Evolutionary conservation across 2,888 invertebrate species (phyloP), one percentile per base, ranked within the genome.

Genomic region (Macrophya annulata): DNA sequence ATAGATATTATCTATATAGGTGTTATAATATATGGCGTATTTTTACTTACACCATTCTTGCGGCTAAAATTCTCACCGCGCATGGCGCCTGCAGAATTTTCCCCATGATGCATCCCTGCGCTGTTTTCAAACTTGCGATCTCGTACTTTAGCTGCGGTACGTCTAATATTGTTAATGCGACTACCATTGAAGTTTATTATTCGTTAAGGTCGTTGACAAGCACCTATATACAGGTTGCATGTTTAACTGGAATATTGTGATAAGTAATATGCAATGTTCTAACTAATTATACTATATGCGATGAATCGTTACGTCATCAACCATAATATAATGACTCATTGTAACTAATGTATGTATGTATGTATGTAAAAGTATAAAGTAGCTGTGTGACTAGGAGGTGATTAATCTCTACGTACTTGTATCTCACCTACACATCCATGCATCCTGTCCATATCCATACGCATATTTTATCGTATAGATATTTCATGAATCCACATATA

Each of bases 301-400:
- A 31, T 77, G 31, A 12, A n/a, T 55, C 9, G 55, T 77, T 55
- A 77, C 77, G 55, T 77, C 77, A 77, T 77, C 77, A 51, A 77
- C 55, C 77, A 55, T 31, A 77, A 77, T 37, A 9, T n/a, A 77
- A 77, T 77, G 77, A 77, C 77, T 77, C 77, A 77, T 77, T 77
- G 6, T 77, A 77, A 77, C 51, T 31, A 55, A 77, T 77, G 51
- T 37, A 77, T 45, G 48, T 31, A 3, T 31, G 3, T 31, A 3
- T 31, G n/a, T n/a, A n/a, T n/a, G 25, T 62, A 62, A 9, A 62
- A 62, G 62, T 31, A 55, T 55, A 25, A 62, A 76, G 77, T 55
- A 17, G 77, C 55, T 37, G 25, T 31, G 25, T 55, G 37, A 17
- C 72, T 74, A 74, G 12, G 55, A 77, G 77, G 77, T 55, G 77